These are phyloP conservation scores for Caenorhabditis sinica DNA, from an alignment of 2,888 invertebrate species.

Conservation along the genomic window DNA sequence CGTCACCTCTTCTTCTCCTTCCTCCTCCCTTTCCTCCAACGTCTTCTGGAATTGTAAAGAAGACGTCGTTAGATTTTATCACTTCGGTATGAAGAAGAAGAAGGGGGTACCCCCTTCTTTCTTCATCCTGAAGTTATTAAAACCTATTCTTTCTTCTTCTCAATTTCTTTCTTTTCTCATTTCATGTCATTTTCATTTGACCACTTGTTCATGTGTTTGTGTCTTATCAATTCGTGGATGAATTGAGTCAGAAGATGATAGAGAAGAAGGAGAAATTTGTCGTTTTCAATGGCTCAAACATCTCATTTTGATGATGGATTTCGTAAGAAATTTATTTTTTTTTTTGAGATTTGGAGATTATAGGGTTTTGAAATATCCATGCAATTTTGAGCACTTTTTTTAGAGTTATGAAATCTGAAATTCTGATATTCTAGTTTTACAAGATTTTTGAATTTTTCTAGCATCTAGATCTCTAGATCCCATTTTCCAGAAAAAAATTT, in stretches of 20 bases:
- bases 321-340: neutral
- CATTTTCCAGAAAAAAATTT: neutral
- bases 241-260: no score
- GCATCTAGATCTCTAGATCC: neutral
- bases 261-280: neutral
- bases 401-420: neutral
- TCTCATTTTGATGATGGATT: neutral
- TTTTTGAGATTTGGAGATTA: neutral
- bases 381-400: neutral
- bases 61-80: conserved; percentile 64
- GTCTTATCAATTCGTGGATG: no score
- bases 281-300: conserved; percentile 9
- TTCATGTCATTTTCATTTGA: neutral
- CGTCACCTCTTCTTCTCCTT: neutral
- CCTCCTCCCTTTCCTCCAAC: neutral
- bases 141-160: conserved; percentile 10
- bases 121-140: conserved; percentile 12
- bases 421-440: neutral
- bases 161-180: conserved; percentile 1
- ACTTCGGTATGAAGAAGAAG: conserved; percentile 18
- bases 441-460: neutral
- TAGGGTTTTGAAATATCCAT: neutral
- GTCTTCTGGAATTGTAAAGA: conserved; percentile 45
- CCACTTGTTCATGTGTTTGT: conserved; percentile 17
- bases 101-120: neutral